Base-by-base conservation (phyloP, 2,888 invertebrate genomes). In the Plutella xylostella region DNA sequence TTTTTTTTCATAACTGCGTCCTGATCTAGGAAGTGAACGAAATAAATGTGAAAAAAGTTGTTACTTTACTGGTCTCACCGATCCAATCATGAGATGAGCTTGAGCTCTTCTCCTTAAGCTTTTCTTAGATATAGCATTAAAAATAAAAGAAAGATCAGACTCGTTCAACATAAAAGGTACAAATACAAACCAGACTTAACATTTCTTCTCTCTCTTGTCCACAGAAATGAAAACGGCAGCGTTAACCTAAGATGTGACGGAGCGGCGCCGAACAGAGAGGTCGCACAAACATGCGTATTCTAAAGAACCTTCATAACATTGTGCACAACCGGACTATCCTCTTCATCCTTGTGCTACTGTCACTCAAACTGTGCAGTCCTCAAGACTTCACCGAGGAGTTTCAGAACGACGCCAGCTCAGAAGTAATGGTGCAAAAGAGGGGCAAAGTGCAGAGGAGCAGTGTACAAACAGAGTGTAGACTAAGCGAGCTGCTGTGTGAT, bases 401-500 rank as follows among this genome's bases (percentile, higher is more conserved):
- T 55, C 62, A 65, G 49, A 79, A 71, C 48, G 82, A 82, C 51
- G 82, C 79, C 50, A 35, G 41, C n/a, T 40, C 71, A 61, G 44
- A 48, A 67, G 58, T 59, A 61, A 72, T 66, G 47, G 56, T 61
- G 46, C 68, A 68, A 49, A 72, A 68, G 54, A 73, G 67, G 57
- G 62, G 69, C 47, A 75, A 71, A 52, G 61, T 64, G 22, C 55
- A 69, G 19, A 68, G 75, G 43, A 72, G 69, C 49, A 56, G 56
- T 39, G 46, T 48, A 2, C 52, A 50, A 2, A 59, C 63, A 25
- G 73, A 77, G n/a, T 89, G 89, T 68, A 82, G 86, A 51, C 65
- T 86, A 54, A 88, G 88, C 55, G 88, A 89, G 68, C 80, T 87
- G 51, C 72, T 85, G 45, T 89, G 88, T 68, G 86, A 87, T 61